Evolutionary conservation across 2,888 invertebrate species (phyloP).

Genomic region (Macrophya annulata): DNA sequence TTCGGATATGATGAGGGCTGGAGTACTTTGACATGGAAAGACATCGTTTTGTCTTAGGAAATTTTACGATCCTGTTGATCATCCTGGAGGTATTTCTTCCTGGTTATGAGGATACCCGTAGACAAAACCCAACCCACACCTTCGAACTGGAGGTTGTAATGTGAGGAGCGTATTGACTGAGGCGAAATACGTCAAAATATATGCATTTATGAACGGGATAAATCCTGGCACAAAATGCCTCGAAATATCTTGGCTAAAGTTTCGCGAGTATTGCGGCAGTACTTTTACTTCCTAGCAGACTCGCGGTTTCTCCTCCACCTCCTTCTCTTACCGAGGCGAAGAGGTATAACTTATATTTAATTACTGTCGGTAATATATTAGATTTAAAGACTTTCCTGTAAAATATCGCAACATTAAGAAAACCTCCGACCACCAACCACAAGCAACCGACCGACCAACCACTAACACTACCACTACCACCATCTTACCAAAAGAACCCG

Average conservation of each 20-base stretch:
- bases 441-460: conserved; percentile 55
- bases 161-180: conserved; percentile 5
- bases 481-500: conserved; percentile 45
- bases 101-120: neutral
- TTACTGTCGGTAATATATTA: conserved; percentile 77
- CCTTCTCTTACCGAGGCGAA: conserved; percentile 50
- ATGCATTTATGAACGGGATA: conserved; percentile 20
- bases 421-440: conserved; percentile 66
- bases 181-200: conserved; percentile 24
- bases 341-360: conserved; percentile 76
- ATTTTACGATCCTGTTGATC: neutral
- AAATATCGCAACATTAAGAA: conserved; percentile 77
- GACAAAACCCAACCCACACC: neutral
- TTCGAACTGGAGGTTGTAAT: neutral
- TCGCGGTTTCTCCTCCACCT: neutral
- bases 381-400: conserved; percentile 76
- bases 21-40: neutral
- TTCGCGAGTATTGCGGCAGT: neutral
- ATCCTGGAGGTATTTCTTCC: neutral
- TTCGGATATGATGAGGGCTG: neutral
- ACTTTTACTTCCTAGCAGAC: conserved; percentile 14
- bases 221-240: conserved; percentile 20
- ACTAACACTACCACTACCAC: conserved; percentile 46
- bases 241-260: conserved; percentile 33
- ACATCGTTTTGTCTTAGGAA: neutral